Base-by-base conservation (phyloP, 2,888 invertebrate species). In the Oithona nana region DNA sequence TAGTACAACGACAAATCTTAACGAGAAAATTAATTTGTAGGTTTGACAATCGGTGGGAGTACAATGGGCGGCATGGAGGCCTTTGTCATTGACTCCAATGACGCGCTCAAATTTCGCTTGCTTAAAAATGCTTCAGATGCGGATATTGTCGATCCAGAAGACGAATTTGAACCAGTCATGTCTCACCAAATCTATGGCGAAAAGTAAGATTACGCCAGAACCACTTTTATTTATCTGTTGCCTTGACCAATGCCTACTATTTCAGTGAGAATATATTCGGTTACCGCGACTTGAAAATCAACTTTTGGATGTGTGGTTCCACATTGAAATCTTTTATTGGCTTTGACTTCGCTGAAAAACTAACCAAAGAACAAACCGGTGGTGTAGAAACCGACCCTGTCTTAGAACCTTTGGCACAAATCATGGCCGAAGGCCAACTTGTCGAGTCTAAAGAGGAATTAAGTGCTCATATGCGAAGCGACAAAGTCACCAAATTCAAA, bases 121-220 rank as follows among this genome's bases (percentile, higher is more conserved):
- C 75, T 79, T 78, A 72, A 64, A 73, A 81, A 86, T 58, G 78
- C 83, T 60, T 73, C 75, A 64, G 73, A 75, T 26, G 73, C 79
- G 48, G 86, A 87, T 71, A 71, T 87, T 39, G 79, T 82, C 65
- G 78, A 84, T 72, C 80, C 82, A 31, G 74, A 76, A 1, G 72
- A 75, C 8, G 75, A 76, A 39, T 90, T 90, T 70, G 76, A 80
- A 48, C 89, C 92, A 0, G 83, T 83, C 63, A 89, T 92, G 86
- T 86, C 88, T 60, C 89, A 94, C 76, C 93, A 94, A 75, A 83
- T 93, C 64, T 93, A 90, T 73, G 90, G 89, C 3, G 86, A 88
- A 67, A 83, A 81, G 79, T 79, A 70, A 68, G 71, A 65, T 39
- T 51, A 20, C 4, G 49, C 22, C 31, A 55, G 48, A 3, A 16